These are phyloP conservation scores for Epinotia brunnichana DNA, from an alignment of 2,888 invertebrate genomes.

Conservation along the genomic window DNA sequence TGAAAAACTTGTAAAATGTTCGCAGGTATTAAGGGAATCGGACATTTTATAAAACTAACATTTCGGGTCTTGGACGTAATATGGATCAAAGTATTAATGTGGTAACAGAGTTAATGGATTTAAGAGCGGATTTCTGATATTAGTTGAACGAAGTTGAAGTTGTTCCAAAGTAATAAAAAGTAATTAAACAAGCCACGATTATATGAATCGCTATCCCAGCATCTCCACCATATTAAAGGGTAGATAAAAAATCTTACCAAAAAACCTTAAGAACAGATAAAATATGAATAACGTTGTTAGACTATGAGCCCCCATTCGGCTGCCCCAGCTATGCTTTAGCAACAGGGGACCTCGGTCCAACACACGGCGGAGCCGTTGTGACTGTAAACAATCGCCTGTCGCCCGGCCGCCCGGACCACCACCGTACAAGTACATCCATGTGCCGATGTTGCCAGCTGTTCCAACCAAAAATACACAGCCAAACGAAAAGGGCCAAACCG, in stretches of 20 bases:
- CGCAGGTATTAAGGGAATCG: not conserved
- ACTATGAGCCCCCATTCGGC: not conserved
- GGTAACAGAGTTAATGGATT: not conserved
- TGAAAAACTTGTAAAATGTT: not conserved
- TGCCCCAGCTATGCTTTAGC: constrained; percentile 34
- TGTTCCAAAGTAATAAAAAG: not conserved
- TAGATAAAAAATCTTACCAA: constrained; percentile 12
- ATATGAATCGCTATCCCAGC: not conserved
- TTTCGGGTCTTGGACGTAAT: not conserved
- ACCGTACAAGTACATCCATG: constrained; percentile 46
- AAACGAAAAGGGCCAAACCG: constrained; percentile 20
- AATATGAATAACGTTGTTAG: not conserved
- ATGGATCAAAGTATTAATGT: not conserved
- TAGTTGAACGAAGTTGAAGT: not conserved
- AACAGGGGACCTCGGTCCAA: constrained; percentile 58
- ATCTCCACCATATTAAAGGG: not conserved
- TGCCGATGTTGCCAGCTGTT: constrained; percentile 31
- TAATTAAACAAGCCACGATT: not conserved
- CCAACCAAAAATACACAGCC: constrained; percentile 28
- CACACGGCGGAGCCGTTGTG: constrained; percentile 71
- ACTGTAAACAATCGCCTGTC: constrained; percentile 75
- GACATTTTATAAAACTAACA: not conserved
- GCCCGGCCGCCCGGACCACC: constrained; percentile 51
- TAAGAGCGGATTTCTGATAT: not conserved
- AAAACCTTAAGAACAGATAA: constrained; percentile 22